These are phyloP conservation scores for Loxodonta africana DNA, from an alignment of 2,113 vertebrate species.

Conservation along the genomic window DNA sequence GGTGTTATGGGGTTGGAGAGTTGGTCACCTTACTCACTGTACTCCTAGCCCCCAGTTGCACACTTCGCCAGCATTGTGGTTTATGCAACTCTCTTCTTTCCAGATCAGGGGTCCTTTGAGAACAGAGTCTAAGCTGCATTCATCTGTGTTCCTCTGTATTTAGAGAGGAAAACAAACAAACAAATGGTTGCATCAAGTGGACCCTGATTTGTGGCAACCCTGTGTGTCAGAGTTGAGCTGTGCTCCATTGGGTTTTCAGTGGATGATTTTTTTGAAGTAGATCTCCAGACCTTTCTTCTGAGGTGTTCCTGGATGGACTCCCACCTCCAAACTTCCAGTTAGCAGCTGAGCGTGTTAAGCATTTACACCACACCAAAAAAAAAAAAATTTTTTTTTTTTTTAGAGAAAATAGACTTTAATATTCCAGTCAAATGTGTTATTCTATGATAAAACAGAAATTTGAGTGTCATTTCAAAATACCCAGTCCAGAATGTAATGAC, in stretches of 20 bases:
- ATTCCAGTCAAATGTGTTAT: not conserved
- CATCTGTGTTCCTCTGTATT: not conserved
- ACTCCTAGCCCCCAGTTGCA: accelerated
- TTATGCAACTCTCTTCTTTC: not conserved
- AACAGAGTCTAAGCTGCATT: not conserved
- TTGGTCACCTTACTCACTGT: accelerated
- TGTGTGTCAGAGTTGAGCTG: too few species aligned
- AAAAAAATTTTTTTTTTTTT: too few species aligned
- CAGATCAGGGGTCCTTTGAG: not conserved
- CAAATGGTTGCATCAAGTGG: too few species aligned
- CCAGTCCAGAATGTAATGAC: not conserved
- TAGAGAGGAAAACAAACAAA: not conserved
- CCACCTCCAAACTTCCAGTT: too few species aligned
- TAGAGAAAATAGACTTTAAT: not conserved
- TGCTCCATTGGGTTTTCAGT: too few species aligned
- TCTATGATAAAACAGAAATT: not conserved
- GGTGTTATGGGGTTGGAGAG: not conserved
- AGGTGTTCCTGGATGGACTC: too few species aligned
- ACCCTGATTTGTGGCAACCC: too few species aligned
- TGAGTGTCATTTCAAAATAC: not conserved
- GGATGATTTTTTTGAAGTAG: too few species aligned
- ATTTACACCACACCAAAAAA: too few species aligned
- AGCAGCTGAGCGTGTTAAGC: too few species aligned
- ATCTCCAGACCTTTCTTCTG: too few species aligned
- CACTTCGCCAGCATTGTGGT: not conserved